These are phyloP conservation scores for Craseonycteris thonglongyai DNA, from an alignment of 2,113 vertebrate genomes.

Conservation along the genomic window DNA sequence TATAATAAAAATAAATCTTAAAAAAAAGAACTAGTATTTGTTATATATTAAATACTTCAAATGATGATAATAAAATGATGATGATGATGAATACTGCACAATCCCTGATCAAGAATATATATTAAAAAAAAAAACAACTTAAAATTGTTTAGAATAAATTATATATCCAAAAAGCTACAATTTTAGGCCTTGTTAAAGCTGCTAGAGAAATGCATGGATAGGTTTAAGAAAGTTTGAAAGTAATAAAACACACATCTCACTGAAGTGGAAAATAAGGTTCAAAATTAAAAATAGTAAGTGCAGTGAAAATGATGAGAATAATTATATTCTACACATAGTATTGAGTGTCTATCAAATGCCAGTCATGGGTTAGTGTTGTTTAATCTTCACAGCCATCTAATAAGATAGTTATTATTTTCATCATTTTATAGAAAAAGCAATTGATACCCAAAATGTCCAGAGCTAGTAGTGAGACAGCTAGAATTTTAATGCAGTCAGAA, in stretches of 20 bases:
- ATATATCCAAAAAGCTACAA: not conserved
- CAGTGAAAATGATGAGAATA: not conserved
- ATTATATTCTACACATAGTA: not conserved
- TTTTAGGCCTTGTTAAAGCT: not conserved
- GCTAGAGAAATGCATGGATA: not conserved
- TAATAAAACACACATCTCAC: not conserved
- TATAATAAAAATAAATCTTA: too few species aligned
- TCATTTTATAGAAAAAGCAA: not conserved
- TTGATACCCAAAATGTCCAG: not conserved
- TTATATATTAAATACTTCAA: not conserved
- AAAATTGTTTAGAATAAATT: not conserved
- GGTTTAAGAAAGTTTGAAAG: not conserved
- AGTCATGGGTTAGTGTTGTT: not conserved
- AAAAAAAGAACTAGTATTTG: not conserved
- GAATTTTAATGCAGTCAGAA: not conserved
- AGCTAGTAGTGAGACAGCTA: not conserved
- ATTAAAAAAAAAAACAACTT: not conserved
- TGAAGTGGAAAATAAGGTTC: not conserved
- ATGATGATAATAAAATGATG: not conserved
- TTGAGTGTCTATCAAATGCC: not conserved
- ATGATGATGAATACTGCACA: not conserved
- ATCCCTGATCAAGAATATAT: not conserved
- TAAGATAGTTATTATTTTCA: not conserved
- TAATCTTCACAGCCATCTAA: not conserved
- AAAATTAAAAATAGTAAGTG: not conserved